Evolutionary conservation across 2,113 vertebrate species (phyloP), one percentile per base, ranked within the genome.

Genomic region (Cranoglanis bouderius): DNA sequence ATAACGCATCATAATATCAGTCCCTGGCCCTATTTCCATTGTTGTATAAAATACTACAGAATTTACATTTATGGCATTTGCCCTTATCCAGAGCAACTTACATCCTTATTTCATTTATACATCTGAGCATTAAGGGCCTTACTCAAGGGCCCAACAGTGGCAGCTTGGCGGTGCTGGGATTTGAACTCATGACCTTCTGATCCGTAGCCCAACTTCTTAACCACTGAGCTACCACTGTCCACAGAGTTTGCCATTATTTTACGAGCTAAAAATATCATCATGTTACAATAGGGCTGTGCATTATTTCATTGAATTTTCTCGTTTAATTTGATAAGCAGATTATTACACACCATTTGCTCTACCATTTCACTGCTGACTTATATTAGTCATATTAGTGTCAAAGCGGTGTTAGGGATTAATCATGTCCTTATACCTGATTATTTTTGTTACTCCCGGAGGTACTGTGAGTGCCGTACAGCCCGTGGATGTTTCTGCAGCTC

Each of bases 371-470:
- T 5, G 74, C 38, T 0, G 19, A 75, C 2, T 43, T 21, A 21
- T 24, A 24, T 40, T 35, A 70, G 70, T 40, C 21, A 13, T 77
- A 46, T 78, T 46, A 26, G 24, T 46, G 40, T 12, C 9, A 14
- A 43, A 26, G 5, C 49, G 29, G 46, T 18, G 26, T n/a, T 51
- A n/a, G 77, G 74, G 40, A n/a, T 80, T 32, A 80, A 14, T 80
- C 46, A 18, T 32, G 43, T 80, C 46, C 29, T 80, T 53, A 7
- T 18, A 51, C 29, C 43, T 16, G 75, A 13, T 78, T 49, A 49
- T 16, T 29, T 49, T n/a, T 7, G 46, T n/a, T 53, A 16, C 13
- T 53, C 14, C 77, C 53, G 87, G 91, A 84, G 90, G 90, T 78
- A 86, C 84, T 84, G 85, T 0, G 38, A 75, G 21, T 75, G 38